A percentile compares a stretch with the other conserved stretches of the same genome.
These are phyloP conservation scores for Pseudoips prasinana DNA, from an alignment of 2,888 invertebrate genomes.

Conservation along the genomic window DNA sequence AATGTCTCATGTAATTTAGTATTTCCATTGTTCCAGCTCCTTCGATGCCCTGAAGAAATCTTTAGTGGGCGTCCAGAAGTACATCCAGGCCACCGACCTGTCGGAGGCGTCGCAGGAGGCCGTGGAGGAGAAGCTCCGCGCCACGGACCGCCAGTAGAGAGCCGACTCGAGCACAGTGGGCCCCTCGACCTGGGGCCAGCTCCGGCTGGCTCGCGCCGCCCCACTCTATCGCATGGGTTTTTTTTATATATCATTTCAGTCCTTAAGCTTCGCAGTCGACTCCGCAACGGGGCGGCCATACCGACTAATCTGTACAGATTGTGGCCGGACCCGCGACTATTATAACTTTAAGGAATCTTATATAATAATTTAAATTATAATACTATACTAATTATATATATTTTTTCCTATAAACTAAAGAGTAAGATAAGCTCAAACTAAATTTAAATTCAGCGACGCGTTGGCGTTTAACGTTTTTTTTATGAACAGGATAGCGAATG, in stretches of 20 bases:
- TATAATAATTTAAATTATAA: constrained; percentile 80
- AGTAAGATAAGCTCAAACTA: constrained; percentile 80
- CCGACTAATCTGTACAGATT: constrained; percentile 38
- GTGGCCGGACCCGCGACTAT: constrained; percentile 34
- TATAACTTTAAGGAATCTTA: constrained; percentile 66
- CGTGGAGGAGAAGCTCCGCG: constrained; percentile 96
- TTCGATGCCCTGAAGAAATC: constrained; percentile 99
- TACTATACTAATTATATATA: constrained; percentile 76
- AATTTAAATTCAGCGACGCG: constrained; percentile 39
- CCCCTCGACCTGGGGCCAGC: constrained; percentile 1
- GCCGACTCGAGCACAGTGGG: constrained; percentile 46
- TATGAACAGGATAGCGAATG: constrained; percentile 52
- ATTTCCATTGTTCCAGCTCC: constrained; percentile 84
- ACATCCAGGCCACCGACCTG: constrained; percentile 97
- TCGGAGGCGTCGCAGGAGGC: constrained; percentile 97
- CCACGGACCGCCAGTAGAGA: constrained; percentile 95
- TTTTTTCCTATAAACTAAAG: constrained; percentile 74
- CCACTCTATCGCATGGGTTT: constrained; percentile 42
- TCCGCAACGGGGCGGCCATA: constrained; percentile 30
- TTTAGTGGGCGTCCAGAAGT: constrained; percentile 97
- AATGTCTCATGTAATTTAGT: no score
- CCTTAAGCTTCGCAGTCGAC: constrained; percentile 55
- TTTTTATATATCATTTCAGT: constrained; percentile 56
- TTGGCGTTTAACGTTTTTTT: constrained; percentile 45
- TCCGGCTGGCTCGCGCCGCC: constrained; percentile 17